Evolutionary conservation across 2,888 invertebrate species (phyloP).

Genomic region (Nematopogon swammerdamellus): DNA sequence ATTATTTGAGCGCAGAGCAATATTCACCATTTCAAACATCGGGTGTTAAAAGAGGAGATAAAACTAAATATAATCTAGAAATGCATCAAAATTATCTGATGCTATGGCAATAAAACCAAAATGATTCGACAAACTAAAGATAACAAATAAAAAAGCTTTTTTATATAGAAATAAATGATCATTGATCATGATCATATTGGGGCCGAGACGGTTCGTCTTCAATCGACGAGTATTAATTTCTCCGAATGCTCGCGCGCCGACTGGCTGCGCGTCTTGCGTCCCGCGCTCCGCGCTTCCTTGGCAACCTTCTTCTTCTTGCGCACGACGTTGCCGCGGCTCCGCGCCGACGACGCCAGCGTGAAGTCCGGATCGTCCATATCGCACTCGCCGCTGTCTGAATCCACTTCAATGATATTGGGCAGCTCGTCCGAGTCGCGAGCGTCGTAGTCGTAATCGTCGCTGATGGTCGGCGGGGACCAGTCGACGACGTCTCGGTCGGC

Average conservation of each 20-base stretch:
- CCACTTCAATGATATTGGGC: constrained; percentile 35
- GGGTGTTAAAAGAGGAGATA: too few relatives aligned
- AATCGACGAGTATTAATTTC: background rate
- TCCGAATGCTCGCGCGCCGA: constrained; percentile 16
- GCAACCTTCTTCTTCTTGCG: constrained; percentile 31
- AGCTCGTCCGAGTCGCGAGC: constrained; percentile 18
- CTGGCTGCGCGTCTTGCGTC: constrained; percentile 42
- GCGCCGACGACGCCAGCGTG: constrained; percentile 31
- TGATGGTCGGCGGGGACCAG: constrained; percentile 14
- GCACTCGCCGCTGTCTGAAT: constrained; percentile 20
- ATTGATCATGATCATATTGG: too few relatives aligned
- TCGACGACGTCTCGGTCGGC: constrained; percentile 31
- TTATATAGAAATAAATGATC: too few relatives aligned
- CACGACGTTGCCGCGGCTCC: constrained; percentile 35
- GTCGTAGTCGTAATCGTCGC: constrained; percentile 35
- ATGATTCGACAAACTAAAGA: too few relatives aligned
- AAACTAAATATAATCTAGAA: too few relatives aligned
- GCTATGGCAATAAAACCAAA: too few relatives aligned
- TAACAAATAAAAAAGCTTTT: too few relatives aligned
- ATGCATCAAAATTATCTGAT: too few relatives aligned
- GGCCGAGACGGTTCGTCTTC: too few relatives aligned
- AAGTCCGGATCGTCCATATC: constrained; percentile 36
- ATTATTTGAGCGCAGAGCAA: too few relatives aligned
- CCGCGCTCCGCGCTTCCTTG: constrained; percentile 38
- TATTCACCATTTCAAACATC: too few relatives aligned